phyloP scores from a whole-genome alignment of 2,888 invertebrate species.

The Dendrolimus houi region DNA sequence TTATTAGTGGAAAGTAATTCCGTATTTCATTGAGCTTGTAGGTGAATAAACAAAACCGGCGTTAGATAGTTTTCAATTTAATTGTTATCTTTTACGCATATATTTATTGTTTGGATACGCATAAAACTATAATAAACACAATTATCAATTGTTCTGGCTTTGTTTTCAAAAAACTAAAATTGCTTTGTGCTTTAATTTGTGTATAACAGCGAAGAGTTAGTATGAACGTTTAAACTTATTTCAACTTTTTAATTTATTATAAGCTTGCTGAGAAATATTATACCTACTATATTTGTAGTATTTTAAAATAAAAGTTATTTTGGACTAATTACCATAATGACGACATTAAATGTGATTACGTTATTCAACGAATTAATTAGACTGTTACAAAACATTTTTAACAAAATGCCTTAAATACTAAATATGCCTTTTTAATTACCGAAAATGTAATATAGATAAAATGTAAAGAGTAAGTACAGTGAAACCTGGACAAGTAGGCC shows the following conservation, averaged over 20 bases:
- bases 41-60: too few species aligned
- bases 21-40: too few species aligned
- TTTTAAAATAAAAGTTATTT: background rate
- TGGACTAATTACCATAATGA: background rate
- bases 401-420: too few species aligned
- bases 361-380: background rate
- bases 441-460: too few species aligned
- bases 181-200: background rate
- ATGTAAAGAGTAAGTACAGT: too few species aligned
- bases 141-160: background rate
- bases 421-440: too few species aligned
- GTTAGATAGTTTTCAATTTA: background rate
- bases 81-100: background rate
- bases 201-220: conserved; percentile 1
- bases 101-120: background rate
- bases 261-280: background rate
- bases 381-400: background rate
- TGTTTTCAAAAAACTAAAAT: background rate
- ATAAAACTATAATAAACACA: background rate
- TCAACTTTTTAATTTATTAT: background rate
- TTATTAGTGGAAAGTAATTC: too few species aligned
- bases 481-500: too few species aligned
- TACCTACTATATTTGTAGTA: background rate
- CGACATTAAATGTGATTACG: background rate
- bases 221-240: background rate